phyloP scores from a whole-genome alignment of 2,888 invertebrate species.

The Carabus problematicus region DNA sequence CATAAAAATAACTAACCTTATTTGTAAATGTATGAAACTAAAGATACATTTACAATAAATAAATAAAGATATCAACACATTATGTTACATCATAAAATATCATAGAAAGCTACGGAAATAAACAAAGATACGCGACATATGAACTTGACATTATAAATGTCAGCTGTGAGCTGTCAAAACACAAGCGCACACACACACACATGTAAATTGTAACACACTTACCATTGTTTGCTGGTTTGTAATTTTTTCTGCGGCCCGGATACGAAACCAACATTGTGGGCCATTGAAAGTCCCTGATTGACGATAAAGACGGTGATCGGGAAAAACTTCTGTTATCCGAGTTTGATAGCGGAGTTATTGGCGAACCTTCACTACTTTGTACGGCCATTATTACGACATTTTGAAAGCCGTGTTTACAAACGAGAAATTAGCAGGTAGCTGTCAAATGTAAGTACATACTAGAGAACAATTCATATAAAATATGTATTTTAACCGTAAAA shows the following conservation, averaged over 20 bases:
- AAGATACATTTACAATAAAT: not conserved
- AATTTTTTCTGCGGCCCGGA: conserved; percentile 47
- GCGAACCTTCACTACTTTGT: conserved; percentile 59
- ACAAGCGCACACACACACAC: not conserved
- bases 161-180: conserved; percentile 36
- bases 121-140: conserved; percentile 3
- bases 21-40: not conserved
- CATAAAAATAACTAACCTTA: too few relatives aligned
- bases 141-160: conserved; percentile 23
- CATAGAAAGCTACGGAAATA: not conserved
- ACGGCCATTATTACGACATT: conserved; percentile 53
- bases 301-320: conserved; percentile 65
- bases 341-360: conserved; percentile 53
- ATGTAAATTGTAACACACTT: too few relatives aligned
- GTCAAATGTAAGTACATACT: too few relatives aligned
- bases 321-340: conserved; percentile 55
- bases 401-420: conserved; percentile 26
- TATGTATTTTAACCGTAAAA: too few relatives aligned
- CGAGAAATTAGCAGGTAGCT: too few relatives aligned
- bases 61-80: not conserved
- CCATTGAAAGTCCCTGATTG: conserved; percentile 62
- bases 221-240: conserved; percentile 31
- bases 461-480: too few relatives aligned
- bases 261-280: conserved; percentile 53
- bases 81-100: not conserved